A percentile compares a stretch with the other conserved stretches of the same genome.
Conservation (phyloP, 2,888 invertebrate species). For the Orchestes rusci region DNA sequence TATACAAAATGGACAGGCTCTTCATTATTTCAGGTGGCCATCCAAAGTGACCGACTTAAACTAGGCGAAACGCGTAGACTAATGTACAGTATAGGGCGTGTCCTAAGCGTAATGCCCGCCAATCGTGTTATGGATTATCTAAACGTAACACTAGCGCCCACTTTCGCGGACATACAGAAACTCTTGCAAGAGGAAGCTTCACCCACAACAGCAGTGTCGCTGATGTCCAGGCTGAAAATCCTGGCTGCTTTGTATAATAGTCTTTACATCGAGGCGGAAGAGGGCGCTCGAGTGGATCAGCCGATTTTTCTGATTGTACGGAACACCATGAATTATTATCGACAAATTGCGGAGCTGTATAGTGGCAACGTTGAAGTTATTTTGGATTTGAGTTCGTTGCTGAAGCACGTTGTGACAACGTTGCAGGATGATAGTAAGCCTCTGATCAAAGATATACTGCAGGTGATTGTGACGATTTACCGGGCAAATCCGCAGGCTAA, state of each 20-base stretch:
- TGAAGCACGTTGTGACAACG: slow-evolving; percentile 67
- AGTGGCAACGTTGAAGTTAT: slow-evolving; percentile 56
- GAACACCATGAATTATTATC: slow-evolving; percentile 56
- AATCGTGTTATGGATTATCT: slow-evolving; percentile 61
- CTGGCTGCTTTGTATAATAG: slow-evolving; percentile 54
- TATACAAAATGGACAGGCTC: too few species aligned
- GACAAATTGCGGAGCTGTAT: slow-evolving; percentile 55
- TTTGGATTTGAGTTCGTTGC: slow-evolving; percentile 63
- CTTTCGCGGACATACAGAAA: slow-evolving; percentile 53
- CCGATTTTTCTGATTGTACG: slow-evolving; percentile 54
- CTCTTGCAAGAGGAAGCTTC: slow-evolving; percentile 47
- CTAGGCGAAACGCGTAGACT: slow-evolving; percentile 63
- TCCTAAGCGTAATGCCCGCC: slow-evolving; percentile 59
- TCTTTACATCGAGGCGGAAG: slow-evolving; percentile 41
- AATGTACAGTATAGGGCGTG: slow-evolving; percentile 69
- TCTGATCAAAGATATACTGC: slow-evolving; percentile 58
- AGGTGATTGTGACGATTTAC: slow-evolving; percentile 61
- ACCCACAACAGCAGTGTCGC: slow-evolving; percentile 45
- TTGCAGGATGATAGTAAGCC: slow-evolving; percentile 64
- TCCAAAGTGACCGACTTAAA: slow-evolving; percentile 52
- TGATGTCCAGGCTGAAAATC: slow-evolving; percentile 61
- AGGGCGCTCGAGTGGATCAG: slow-evolving; percentile 39
- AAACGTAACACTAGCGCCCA: slow-evolving; percentile 61
- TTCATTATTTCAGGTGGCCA: slow-evolving; percentile 45
- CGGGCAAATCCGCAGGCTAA: slow-evolving; percentile 60